Evolutionary conservation across 2,888 invertebrate species (phyloP).

Genomic region (Dolomedes plantarius): DNA sequence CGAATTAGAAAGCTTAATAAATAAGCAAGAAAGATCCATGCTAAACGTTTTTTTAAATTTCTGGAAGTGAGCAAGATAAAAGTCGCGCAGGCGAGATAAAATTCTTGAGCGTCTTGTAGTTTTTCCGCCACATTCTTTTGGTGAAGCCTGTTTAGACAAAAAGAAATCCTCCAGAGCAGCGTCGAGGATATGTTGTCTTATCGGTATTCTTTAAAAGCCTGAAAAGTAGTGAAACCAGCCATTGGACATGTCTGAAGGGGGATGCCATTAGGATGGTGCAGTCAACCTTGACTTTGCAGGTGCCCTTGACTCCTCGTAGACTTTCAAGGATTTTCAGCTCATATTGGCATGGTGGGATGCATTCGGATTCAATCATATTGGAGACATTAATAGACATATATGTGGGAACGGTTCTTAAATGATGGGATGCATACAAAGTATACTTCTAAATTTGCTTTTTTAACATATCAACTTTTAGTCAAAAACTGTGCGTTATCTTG

Average conservation of each 20-base stretch:
- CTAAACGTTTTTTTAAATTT: too few species aligned
- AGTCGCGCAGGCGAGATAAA: neutral
- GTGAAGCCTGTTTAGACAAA: neutral
- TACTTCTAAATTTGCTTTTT: too few species aligned
- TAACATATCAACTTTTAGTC: too few species aligned
- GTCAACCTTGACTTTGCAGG: neutral
- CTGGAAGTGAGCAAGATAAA: too few species aligned
- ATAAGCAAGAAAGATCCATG: too few species aligned
- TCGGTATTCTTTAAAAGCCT: too few species aligned
- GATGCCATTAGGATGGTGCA: neutral
- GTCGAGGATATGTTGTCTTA: neutral
- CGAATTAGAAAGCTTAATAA: too few species aligned
- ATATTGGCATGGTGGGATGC: neutral
- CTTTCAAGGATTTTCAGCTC: neutral
- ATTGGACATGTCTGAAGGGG: neutral
- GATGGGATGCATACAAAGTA: too few species aligned
- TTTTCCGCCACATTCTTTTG: neutral
- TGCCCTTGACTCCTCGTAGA: neutral
- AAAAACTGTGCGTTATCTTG: too few species aligned
- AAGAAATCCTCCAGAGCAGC: neutral
- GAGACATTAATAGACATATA: too few species aligned
- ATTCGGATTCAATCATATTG: too few species aligned
- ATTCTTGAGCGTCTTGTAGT: neutral
- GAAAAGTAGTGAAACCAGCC: neutral
- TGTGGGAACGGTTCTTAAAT: too few species aligned